Evolutionary conservation across 2,888 invertebrate species (phyloP).

Genomic region (Hyalella azteca): DNA sequence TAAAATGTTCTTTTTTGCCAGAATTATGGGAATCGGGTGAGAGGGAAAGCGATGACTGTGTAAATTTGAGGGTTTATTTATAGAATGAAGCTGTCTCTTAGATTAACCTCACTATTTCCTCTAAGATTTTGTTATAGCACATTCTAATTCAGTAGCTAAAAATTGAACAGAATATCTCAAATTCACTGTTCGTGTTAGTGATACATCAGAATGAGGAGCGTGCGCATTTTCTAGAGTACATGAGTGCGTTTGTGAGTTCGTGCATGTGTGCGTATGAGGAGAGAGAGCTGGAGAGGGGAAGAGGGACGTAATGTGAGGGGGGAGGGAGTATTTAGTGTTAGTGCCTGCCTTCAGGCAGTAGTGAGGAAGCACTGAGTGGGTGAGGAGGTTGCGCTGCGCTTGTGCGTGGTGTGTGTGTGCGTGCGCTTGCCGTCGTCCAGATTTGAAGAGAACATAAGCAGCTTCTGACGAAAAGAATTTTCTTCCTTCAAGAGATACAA

Average conservation of each 20-base stretch:
- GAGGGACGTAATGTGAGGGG: neutral
- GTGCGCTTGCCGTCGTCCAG: constrained; percentile 13
- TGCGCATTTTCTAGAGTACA: neutral
- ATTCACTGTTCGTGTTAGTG: neutral
- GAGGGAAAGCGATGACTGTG: constrained; percentile 15
- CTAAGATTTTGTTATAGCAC: neutral
- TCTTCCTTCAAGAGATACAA: neutral
- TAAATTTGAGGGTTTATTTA: neutral
- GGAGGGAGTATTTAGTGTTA: neutral
- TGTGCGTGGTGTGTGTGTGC: constrained; percentile 32
- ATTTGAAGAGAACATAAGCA: neutral
- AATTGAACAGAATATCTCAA: neutral
- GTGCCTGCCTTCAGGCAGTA: constrained; percentile 1
- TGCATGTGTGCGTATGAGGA: neutral
- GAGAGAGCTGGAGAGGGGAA: neutral
- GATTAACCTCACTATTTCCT: neutral
- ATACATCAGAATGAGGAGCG: neutral
- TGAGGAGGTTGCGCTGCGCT: constrained; percentile 25
- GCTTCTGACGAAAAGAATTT: constrained; percentile 1
- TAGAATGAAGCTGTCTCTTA: neutral
- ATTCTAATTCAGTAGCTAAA: neutral
- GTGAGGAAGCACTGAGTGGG: constrained; percentile 36
- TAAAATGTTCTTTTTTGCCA: neutral
- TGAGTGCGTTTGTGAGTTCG: constrained; percentile 16
- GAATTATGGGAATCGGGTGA: neutral